Evolutionary conservation across 2,888 invertebrate genomes (phyloP).

Genomic region (Drosophila meridiana): DNA sequence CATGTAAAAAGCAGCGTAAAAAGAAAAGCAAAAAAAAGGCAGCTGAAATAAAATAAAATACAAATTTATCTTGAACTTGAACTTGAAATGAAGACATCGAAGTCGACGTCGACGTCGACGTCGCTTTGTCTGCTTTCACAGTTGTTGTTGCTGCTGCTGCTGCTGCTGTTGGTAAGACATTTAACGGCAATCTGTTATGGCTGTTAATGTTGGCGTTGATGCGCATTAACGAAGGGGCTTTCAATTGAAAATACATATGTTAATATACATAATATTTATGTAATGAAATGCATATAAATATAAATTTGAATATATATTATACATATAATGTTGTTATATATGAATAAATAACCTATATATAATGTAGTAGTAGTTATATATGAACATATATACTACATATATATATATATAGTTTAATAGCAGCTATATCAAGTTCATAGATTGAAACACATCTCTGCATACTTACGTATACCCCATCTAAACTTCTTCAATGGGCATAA

Average conservation of each 20-base stretch:
- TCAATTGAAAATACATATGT: constrained; percentile 13
- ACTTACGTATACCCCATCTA: neutral
- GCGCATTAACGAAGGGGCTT: constrained; percentile 32
- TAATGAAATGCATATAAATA: constrained; percentile 4
- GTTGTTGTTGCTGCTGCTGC: constrained; percentile 24
- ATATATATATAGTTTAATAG: too few relatives aligned
- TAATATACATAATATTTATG: constrained; percentile 5
- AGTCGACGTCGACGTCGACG: constrained; percentile 10
- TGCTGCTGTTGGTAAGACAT: constrained; percentile 39
- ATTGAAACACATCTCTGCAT: too few relatives aligned
- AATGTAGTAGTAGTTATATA: too few relatives aligned
- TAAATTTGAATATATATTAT: neutral
- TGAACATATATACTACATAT: too few relatives aligned
- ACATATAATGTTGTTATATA: neutral
- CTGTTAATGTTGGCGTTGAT: constrained; percentile 30
- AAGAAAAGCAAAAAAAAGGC: constrained; percentile 63
- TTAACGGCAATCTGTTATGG: constrained; percentile 50
- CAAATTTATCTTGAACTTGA: constrained; percentile 84
- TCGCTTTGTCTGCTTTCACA: constrained; percentile 35
- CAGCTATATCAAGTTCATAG: too few relatives aligned
- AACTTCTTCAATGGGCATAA: neutral
- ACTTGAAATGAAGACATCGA: constrained; percentile 75
- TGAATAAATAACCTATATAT: too few relatives aligned
- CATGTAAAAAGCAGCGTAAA: constrained; percentile 67
- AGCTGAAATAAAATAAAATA: constrained; percentile 70